Base-by-base conservation (phyloP, 1,140 invertebrate genomes). In the Scaptodrosophila lebanonensis region DNA sequence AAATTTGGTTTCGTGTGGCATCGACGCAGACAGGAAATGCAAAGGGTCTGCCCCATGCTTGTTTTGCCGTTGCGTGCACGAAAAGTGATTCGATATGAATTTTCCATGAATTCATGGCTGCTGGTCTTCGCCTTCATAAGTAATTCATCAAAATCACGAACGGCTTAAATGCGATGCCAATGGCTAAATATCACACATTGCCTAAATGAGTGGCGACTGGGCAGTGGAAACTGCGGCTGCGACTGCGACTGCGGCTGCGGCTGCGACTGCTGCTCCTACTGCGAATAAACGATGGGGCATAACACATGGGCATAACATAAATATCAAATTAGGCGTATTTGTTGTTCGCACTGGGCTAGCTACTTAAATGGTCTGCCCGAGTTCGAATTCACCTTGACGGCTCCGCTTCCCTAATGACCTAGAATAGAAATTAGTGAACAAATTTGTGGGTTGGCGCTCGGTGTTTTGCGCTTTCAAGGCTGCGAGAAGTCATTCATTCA, bases 311-410 rank as follows among this genome's bases (percentile, higher is more conserved):
- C n/a, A n/a, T n/a, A n/a, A n/a, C 68, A 77, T 77, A 68, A 72
- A 79, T 77, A 79, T 68, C 65, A 68, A 72, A 79, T 72, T 71
- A 77, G 64, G 57, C 58, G 72, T 68, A 68, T 77, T 67, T 43
- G 30, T 60, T 47, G 47, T 53, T 60, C 25, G 62, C 64, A 20
- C n/a, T n/a, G n/a, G n/a, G n/a, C n/a, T n/a, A n/a, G n/a, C n/a
- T n/a, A n/a, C n/a, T n/a, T n/a, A n/a, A 66, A 58, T 51, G 49
- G 44, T 53, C 52, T 39, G 42, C 8, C 12, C 32, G 29, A 16
- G 9, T 18, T 17, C 9, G n/a, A 33, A 33, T 29, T 17, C 7
- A 13, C 43, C 17, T 45, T 48, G 32, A 16, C 22, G 51, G 22
- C 40, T 38, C 22, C 30, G 54, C 27, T 67, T 16, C 54, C 59